Base-by-base conservation (phyloP, 2,888 invertebrate species). In the Serripes groenlandicus region DNA sequence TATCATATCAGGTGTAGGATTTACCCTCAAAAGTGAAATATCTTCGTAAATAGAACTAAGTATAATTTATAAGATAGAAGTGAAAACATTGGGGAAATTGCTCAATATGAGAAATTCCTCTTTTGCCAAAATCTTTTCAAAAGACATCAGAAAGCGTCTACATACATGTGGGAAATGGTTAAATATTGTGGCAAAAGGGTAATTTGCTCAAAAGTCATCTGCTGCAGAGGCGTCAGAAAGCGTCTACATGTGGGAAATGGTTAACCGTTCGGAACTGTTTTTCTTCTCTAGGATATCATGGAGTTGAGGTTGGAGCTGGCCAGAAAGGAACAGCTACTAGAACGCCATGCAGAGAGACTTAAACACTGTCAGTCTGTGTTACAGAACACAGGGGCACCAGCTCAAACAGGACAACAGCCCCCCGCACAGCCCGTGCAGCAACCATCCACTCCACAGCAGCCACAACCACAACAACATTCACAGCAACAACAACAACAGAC, bases 331-430 rank as follows among this genome's bases (percentile, higher is more conserved):
- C 97, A 97, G 74, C 95, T 99, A 2, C 95, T 99, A 23, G 96
- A 97, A 90, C 96, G 97, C 77, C 98, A 98, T 92, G 97, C 98
- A 92, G 98, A 98, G 85, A 98, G 98, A 94, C 97, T 99, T 73
- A 96, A 97, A 37, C 96, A 97, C 75, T 99, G 99, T 98, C 98
- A 98, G 95, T 97, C 96, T 89, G 95, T 98, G 78, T 95, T 99
- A 30, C 90, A 89, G 52, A 75, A 70, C 42, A 81, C 78, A 56
- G 80, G 79, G 34, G 62, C 66, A 11, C 42, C 74, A 23, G 84
- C 81, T 69, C 85, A 86, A 62, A 70, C 68, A 42, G 77, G 60
- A 34, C 85, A 72, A 71, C 86, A 85, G 28, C 78, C 75, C 7
- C 78, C 75, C n/a, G 66, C 78, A 26, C 73, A 81, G 35, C 54